Conservation (phyloP, 2,888 invertebrate genomes). For the Lepidonotus clava region DNA sequence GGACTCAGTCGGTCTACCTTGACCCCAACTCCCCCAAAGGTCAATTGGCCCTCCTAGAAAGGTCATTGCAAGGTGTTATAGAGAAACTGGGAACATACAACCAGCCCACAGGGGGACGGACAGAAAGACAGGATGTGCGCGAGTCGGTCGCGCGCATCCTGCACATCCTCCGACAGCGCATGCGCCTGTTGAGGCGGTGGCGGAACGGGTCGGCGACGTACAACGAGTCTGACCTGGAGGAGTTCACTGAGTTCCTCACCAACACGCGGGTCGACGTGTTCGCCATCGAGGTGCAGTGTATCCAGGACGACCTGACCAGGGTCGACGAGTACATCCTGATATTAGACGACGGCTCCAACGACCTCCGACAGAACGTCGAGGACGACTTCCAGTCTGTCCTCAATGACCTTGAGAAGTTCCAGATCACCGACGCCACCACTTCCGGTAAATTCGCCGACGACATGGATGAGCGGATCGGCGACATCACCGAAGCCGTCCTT, state of each 20-base stretch:
- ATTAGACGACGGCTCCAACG: conserved; percentile 33
- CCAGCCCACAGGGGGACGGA: too few species aligned
- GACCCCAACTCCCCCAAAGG: conserved; percentile 34
- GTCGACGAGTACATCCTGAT: conserved; percentile 50
- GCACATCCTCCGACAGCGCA: conserved; percentile 36
- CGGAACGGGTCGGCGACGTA: conserved; percentile 37
- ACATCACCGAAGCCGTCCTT: background rate
- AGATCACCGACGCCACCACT: background rate
- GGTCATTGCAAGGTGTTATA: background rate
- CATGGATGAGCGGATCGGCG: background rate
- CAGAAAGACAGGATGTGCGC: background rate
- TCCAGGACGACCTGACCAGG: conserved; percentile 7
- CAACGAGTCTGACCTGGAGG: background rate
- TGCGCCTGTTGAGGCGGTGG: conserved; percentile 43
- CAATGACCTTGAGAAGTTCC: background rate
- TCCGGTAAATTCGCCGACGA: background rate
- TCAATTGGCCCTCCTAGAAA: conserved; percentile 17
- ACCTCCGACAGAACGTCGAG: conserved; percentile 37
- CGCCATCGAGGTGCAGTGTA: conserved; percentile 5
- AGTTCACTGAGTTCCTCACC: conserved; percentile 11
- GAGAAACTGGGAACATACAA: conserved; percentile 15
- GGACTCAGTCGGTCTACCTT: background rate
- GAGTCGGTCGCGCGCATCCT: background rate
- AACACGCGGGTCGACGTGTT: conserved; percentile 29
- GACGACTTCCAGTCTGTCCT: conserved; percentile 51